Evolutionary conservation across 2,113 vertebrate genomes (phyloP), one percentile per base, ranked within the genome.

Genomic region (Echinops telfairi): DNA sequence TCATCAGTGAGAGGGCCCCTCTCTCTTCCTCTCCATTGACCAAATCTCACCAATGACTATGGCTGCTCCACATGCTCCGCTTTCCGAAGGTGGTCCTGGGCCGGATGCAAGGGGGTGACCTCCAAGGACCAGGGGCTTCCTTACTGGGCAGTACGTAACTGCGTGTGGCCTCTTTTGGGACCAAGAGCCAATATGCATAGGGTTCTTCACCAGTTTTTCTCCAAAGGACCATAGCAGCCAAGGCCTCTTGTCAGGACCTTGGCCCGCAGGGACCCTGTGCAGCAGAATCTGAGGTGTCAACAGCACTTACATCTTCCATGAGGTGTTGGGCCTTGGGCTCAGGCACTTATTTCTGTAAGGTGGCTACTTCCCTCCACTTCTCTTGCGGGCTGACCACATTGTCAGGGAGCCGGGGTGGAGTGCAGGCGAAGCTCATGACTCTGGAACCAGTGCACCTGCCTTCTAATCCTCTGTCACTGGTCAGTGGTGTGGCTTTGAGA

Each of bases 71-170:
- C 91, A 92, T 83, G n/a, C 81, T 96, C 82, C 90, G 83, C 90
- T 96, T 96, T 95, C 94, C 96, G 93, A 96, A 96, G 97, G 90
- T 91, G 83, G 78, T 92, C 93, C 93, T 86, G 92, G 90, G 78
- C 88, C 70, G 36, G 70, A 58, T 75, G 58, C 62, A 57, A 73
- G 77, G 79, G n/a, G 40, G 58, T 27, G 76, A 62, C 91, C 93
- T 79, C 0, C 29, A 96, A 91, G 86, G 89, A 77, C 47, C 78
- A 58, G 73, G 78, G 57, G 83, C 95, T 76, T 91, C 73, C 53
- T 91, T 60, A 38, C 53, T 27, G 12, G 84, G 83, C 43, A 64
- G 89, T 73, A 57, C 62, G 12, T 53, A 53, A 47, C 0, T 38
- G 86, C 66, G 53, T 3, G 0, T 93, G 88, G 95, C 96, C 94